These are phyloP conservation scores for Drosophila takahashii DNA, from an alignment of 1,140 invertebrate genomes.

Conservation along the genomic window DNA sequence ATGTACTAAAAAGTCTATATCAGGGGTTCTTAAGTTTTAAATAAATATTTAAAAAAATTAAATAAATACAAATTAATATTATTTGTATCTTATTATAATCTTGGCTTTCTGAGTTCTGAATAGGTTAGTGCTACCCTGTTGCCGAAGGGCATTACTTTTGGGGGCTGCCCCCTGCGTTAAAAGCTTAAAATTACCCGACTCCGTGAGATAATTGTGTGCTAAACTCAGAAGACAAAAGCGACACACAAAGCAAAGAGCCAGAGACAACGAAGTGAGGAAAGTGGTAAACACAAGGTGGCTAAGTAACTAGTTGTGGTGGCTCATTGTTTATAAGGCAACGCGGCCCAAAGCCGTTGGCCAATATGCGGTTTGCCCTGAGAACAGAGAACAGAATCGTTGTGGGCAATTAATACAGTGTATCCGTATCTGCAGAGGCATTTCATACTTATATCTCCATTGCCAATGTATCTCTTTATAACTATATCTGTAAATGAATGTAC, in stretches of 20 bases:
- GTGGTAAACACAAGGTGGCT: constrained; percentile 5
- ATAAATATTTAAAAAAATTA: too few relatives aligned
- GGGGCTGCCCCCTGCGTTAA: constrained; percentile 32
- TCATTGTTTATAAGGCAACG: constrained; percentile 71
- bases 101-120: not conserved
- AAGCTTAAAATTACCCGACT: constrained; percentile 74
- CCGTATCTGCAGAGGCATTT: constrained; percentile 37
- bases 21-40: too few relatives aligned
- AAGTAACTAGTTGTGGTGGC: constrained; percentile 59
- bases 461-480: constrained; percentile 4
- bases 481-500: not conserved
- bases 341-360: constrained; percentile 47
- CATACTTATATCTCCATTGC: constrained; percentile 14
- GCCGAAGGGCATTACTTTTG: constrained; percentile 8
- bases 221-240: constrained; percentile 59
- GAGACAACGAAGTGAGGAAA: constrained; percentile 4
- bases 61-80: too few relatives aligned
- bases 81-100: too few relatives aligned
- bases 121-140: not conserved
- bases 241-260: not conserved
- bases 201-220: constrained; percentile 69
- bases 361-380: constrained; percentile 73
- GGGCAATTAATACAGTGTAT: constrained; percentile 68
- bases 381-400: not conserved
- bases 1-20: too few relatives aligned